Evolutionary conservation across 1,140 invertebrate genomes (phyloP).

Genomic region (Muscidifurax raptorellus): DNA sequence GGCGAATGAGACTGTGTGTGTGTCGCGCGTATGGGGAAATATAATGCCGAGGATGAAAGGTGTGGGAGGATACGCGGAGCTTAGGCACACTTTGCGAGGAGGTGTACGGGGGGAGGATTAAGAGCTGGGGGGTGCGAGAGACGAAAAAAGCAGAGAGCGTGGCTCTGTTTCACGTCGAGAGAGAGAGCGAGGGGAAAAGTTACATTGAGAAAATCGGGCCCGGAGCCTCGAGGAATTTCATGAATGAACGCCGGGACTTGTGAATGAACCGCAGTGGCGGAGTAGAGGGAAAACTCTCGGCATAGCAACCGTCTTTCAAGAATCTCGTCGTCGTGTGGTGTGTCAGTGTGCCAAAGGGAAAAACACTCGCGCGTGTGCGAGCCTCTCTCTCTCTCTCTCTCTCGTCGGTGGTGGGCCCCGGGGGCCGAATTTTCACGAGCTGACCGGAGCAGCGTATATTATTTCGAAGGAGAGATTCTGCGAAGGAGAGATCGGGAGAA

Average conservation of each 20-base stretch:
- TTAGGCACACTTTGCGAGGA: neutral
- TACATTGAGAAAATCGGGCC: neutral
- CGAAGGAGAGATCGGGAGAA: conserved; percentile 2
- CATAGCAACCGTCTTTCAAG: conserved; percentile 10
- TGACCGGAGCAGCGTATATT: neutral
- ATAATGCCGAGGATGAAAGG: neutral
- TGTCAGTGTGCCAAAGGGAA: conserved; percentile 3
- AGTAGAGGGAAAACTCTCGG: conserved; percentile 1
- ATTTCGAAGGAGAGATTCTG: neutral
- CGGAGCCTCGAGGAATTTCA: conserved; percentile 16
- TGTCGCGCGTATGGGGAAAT: neutral
- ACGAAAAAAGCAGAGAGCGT: neutral
- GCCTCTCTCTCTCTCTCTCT: neutral
- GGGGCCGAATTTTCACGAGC: conserved; percentile 14
- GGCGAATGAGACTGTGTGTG: neutral
- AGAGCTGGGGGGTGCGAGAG: neutral
- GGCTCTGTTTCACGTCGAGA: neutral
- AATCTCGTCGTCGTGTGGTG: neutral
- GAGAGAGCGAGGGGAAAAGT: neutral
- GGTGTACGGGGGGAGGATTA: conserved; percentile 40
- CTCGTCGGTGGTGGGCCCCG: neutral
- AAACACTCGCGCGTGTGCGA: neutral
- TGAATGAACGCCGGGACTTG: conserved; percentile 30
- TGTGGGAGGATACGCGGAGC: conserved; percentile 13
- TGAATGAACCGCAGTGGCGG: conserved; percentile 6